Conservation (phyloP, 2,797 vertebrate genomes). For the Thalassophryne amazonica region DNA sequence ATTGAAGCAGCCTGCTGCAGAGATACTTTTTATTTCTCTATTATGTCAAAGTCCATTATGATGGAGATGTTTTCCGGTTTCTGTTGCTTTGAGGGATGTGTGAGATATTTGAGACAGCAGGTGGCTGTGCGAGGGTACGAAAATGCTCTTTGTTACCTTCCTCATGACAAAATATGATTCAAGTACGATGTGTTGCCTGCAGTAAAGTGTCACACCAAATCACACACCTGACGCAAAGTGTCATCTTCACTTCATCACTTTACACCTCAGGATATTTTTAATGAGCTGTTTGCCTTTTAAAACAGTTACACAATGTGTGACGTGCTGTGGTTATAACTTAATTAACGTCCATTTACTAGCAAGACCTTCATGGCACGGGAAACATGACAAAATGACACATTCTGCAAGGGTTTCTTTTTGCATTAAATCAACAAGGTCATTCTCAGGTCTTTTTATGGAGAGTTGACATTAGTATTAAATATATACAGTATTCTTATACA, state of each 20-base stretch:
- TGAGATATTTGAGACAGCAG: constrained; percentile 27
- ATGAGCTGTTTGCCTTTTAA: too few species aligned
- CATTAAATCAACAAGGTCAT: background rate
- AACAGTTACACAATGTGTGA: background rate
- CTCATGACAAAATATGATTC: background rate
- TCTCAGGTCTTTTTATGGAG: too few species aligned
- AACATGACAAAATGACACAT: background rate
- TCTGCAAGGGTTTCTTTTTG: background rate
- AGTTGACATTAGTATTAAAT: too few species aligned
- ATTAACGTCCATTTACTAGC: background rate
- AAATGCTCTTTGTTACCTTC: constrained; percentile 4
- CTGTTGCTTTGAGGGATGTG: constrained; percentile 27
- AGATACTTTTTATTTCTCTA: constrained; percentile 35
- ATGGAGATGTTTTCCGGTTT: constrained; percentile 31
- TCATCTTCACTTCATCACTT: constrained; percentile 11
- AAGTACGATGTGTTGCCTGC: constrained; percentile 19
- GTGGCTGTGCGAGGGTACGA: background rate
- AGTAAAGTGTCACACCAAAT: constrained; percentile 12
- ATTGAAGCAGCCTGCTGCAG: constrained; percentile 25
- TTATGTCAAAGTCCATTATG: constrained; percentile 50
- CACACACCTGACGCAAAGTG: constrained; percentile 9
- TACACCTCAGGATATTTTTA: too few species aligned
- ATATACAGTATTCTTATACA: too few species aligned
- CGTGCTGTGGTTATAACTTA: background rate
- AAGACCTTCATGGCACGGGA: background rate